Percentiles rank a stretch among this genome's conserved stretches.
phyloP scores from a whole-genome alignment of 2,797 vertebrate species.

The Champsocephalus gunnari region DNA sequence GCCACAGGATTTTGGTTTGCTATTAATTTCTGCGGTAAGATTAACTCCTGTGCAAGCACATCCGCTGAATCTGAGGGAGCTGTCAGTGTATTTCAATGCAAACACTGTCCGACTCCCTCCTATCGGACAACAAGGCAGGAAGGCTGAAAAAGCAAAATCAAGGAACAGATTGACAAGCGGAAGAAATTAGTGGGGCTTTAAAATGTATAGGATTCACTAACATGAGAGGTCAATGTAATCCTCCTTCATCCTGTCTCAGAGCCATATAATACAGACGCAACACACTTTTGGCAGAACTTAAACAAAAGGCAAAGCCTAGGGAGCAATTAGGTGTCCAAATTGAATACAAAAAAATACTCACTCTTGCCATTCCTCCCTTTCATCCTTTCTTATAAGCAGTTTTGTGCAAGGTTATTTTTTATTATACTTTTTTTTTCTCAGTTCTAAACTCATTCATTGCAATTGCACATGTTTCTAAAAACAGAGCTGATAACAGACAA shows the following conservation, averaged over 20 bases:
- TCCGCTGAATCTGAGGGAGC: slow-evolving; percentile 64
- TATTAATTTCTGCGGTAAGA: slow-evolving; percentile 56
- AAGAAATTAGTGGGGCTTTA: slow-evolving; percentile 50
- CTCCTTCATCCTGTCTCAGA: slow-evolving; percentile 40
- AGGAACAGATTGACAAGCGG: slow-evolving; percentile 55
- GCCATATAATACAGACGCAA: slow-evolving; percentile 21
- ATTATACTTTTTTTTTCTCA: slow-evolving; percentile 37
- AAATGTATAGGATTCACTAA: slow-evolving; percentile 53
- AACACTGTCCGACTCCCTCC: slow-evolving; percentile 66
- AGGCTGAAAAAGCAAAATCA: slow-evolving; percentile 35
- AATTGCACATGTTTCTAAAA: slow-evolving; percentile 80
- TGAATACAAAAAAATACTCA: slow-evolving; percentile 43
- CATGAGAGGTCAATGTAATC: slow-evolving; percentile 47
- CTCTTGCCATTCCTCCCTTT: slow-evolving; percentile 28
- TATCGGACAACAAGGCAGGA: slow-evolving; percentile 46
- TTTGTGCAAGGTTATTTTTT: slow-evolving; percentile 54
- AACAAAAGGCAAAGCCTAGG: slow-evolving; percentile 33
- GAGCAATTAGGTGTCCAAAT: slow-evolving; percentile 62
- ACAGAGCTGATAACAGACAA: slow-evolving; percentile 74
- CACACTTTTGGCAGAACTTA: slow-evolving; percentile 40
- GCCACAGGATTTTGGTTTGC: slow-evolving; percentile 62
- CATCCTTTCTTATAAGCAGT: slow-evolving; percentile 40
- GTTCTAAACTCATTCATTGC: slow-evolving; percentile 68
- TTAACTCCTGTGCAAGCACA: slow-evolving; percentile 54
- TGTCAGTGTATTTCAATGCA: slow-evolving; percentile 66